Evolutionary conservation across 2,797 vertebrate genomes (phyloP), one percentile per base, ranked within the genome.

Genomic region (Bradypodion ventrale): DNA sequence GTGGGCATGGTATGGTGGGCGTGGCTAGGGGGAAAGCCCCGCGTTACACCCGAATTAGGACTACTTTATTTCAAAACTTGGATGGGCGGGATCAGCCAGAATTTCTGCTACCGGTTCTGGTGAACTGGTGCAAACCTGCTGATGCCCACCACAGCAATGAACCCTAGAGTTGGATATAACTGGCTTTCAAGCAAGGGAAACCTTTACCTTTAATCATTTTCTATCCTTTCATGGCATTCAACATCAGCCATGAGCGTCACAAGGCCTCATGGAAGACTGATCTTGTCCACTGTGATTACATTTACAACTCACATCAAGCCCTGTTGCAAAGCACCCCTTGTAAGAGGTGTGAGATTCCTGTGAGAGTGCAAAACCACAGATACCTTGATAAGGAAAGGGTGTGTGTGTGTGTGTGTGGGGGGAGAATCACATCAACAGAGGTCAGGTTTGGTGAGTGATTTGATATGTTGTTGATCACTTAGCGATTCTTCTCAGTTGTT

Each of bases 361-460:
- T 2, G 21, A 69, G 16, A 62, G 78, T 85, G 78, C 52, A 85
- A 75, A 81, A 76, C 78, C 63, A 35, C 23, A 69, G 73, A 32
- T 29, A 37, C 59, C 68, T 65, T 40, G 56, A n/a, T 25, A 37
- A 60, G 78, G 40, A 68, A 75, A n/a, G n/a, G n/a, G n/a, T n/a
- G n/a, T n/a, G n/a, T n/a, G n/a, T n/a, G n/a, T n/a, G n/a, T n/a
- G n/a, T n/a, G n/a, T n/a, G n/a, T n/a, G 69, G 16, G 65, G 56
- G 59, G 4, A 7, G 73, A 37, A 29, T 66, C 59, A 49, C 25
- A 19, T 56, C 52, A 56, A 56, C 66, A 60, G 16, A 44, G 65
- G 65, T 42, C 21, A 62, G 49, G 9, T 12, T 78, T 66, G 62
- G 49, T 5, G 59, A 35, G 40, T 73, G 32, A 6, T 27, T 37